A percentile compares a stretch with the other conserved stretches of the same genome.
phyloP scores from a whole-genome alignment of 1,140 invertebrate species.

The Tetramorium parvispinum region DNA sequence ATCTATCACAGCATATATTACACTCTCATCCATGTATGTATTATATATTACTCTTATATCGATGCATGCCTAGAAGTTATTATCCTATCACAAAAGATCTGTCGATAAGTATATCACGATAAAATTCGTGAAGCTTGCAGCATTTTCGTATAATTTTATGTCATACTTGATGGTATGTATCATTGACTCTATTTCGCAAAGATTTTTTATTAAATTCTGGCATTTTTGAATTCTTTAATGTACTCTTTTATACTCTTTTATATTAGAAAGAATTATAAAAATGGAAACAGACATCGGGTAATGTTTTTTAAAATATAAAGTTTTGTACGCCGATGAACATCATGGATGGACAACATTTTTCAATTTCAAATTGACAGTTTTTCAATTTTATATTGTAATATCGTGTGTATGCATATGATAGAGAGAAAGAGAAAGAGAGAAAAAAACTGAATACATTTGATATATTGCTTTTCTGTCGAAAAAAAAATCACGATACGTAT shows the following conservation, averaged over 20 bases:
- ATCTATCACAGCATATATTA: neutral
- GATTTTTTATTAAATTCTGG: neutral
- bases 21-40: too few relatives aligned
- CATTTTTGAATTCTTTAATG: neutral
- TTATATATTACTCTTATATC: too few relatives aligned
- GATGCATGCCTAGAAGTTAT: neutral
- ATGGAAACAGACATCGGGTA: neutral
- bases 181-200: neutral
- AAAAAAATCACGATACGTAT: constrained; percentile 12
- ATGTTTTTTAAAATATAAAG: neutral
- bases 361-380: constrained; percentile 18
- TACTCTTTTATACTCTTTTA: neutral
- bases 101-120: neutral
- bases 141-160: neutral
- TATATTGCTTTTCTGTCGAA: constrained; percentile 5
- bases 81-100: neutral
- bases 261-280: neutral
- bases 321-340: neutral
- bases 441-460: constrained; percentile 27
- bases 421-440: neutral
- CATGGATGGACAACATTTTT: neutral
- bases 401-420: neutral
- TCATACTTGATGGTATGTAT: neutral
- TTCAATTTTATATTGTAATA: constrained; percentile 32
- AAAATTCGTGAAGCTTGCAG: neutral